Percentiles rank a stretch among this genome's conserved stretches.
Conservation (phyloP, 2,797 vertebrate genomes). For the Luscinia megarhynchos region DNA sequence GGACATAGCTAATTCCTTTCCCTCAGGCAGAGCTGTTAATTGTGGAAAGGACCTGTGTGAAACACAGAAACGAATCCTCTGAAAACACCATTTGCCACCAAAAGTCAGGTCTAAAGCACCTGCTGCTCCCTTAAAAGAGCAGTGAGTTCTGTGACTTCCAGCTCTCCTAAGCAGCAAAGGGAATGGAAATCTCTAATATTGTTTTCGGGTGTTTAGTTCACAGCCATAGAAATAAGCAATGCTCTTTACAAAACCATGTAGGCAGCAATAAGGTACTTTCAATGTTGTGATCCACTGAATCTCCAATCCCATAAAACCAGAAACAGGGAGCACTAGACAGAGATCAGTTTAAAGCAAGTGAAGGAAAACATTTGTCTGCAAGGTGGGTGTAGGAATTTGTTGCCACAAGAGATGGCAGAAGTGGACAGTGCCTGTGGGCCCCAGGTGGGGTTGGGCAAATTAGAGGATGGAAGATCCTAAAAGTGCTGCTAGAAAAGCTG, state of each 20-base stretch:
- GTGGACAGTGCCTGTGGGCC: accelerated
- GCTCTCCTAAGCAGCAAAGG: neutral
- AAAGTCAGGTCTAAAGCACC: neutral
- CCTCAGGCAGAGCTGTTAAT: neutral
- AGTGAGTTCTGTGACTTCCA: neutral
- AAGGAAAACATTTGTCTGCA: neutral
- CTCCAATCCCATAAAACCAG: neutral
- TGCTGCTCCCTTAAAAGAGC: neutral
- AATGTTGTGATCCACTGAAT: neutral
- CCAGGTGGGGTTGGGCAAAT: accelerated
- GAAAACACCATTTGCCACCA: neutral
- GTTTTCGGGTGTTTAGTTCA: neutral
- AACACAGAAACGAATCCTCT: neutral
- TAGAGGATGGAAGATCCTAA: neutral
- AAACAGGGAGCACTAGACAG: neutral
- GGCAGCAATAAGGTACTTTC: neutral
- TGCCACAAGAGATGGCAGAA: neutral
- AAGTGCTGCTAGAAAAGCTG: neutral
- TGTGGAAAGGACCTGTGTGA: neutral
- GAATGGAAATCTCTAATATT: neutral
- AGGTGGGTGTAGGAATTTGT: neutral
- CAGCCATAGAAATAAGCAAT: neutral
- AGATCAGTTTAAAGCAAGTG: neutral
- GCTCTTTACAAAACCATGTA: neutral
- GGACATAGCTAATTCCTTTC: neutral